Percentiles rank a stretch among this genome's conserved stretches.
Evolutionary conservation across 1,140 invertebrate species (phyloP).

Genomic region (Helicorthomorpha holstii): DNA sequence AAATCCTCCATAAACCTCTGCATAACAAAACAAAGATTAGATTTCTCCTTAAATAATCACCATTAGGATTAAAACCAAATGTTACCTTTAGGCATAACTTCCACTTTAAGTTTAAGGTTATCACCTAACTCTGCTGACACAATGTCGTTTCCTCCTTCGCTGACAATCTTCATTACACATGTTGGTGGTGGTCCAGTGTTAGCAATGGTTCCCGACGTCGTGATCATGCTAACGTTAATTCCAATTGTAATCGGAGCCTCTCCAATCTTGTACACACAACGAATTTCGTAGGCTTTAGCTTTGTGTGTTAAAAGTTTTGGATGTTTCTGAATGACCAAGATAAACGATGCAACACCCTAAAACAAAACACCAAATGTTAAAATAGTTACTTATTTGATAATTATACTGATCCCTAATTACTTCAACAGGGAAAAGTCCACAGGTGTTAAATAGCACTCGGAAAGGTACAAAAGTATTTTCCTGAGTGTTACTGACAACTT

Average conservation of each 20-base stretch:
- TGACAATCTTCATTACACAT: constrained; percentile 80
- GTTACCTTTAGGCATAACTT: constrained; percentile 71
- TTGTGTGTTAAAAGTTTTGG: constrained; percentile 86
- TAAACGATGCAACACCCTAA: constrained; percentile 75
- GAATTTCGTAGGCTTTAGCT: constrained; percentile 85
- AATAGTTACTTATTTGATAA: constrained; percentile 5
- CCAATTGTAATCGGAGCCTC: constrained; percentile 83
- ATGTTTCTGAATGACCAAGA: constrained; percentile 86
- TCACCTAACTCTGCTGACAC: constrained; percentile 83
- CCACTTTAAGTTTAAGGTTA: constrained; percentile 72
- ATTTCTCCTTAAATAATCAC: constrained; percentile 3
- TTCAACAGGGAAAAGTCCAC: constrained; percentile 77
- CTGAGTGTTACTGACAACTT: constrained; percentile 50
- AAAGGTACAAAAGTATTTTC: constrained; percentile 56
- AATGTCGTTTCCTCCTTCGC: constrained; percentile 67
- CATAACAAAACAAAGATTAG: constrained; percentile 18
- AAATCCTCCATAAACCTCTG: constrained; percentile 88
- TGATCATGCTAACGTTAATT: constrained; percentile 84
- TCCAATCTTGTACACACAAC: constrained; percentile 83
- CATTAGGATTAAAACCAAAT: constrained; percentile 1
- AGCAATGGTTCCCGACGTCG: constrained; percentile 82
- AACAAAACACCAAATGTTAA: constrained; percentile 9
- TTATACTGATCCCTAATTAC: constrained; percentile 30
- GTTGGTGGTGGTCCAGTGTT: constrained; percentile 86
- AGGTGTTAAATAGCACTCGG: constrained; percentile 78